A percentile compares a stretch with the other conserved stretches of the same genome.
Evolutionary conservation across 1,140 invertebrate species (phyloP).

Genomic region (Schlechtendalia chinensis): DNA sequence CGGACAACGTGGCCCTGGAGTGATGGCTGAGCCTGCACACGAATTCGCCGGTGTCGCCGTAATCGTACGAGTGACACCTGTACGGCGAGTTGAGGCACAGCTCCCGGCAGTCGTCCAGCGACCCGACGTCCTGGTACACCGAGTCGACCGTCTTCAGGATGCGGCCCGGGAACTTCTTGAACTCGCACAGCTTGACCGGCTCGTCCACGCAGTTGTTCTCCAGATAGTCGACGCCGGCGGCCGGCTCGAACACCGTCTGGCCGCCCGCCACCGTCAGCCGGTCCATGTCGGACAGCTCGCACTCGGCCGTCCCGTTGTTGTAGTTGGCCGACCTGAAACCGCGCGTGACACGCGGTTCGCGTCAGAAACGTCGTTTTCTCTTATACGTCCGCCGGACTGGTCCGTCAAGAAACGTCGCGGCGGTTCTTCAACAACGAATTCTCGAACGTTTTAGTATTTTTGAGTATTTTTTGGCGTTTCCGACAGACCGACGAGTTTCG

Average conservation of each 20-base stretch:
- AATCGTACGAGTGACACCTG: conserved; percentile 89
- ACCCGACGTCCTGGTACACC: conserved; percentile 85
- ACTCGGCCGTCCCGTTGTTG: conserved; percentile 78
- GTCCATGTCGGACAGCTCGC: conserved; percentile 86
- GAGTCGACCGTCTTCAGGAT: conserved; percentile 92
- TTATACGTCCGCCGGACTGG: no score
- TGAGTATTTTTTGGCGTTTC: no score
- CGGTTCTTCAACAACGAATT: no score
- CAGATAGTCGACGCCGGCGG: conserved; percentile 69
- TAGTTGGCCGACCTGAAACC: conserved; percentile 90
- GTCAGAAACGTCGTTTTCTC: no score
- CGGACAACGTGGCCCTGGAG: conserved; percentile 79
- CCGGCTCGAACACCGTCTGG: conserved; percentile 69
- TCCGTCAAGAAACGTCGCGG: no score
- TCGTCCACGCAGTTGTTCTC: conserved; percentile 89
- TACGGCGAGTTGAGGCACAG: conserved; percentile 82
- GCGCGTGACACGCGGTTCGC: no score
- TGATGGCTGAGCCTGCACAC: conserved; percentile 90
- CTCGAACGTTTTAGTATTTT: no score
- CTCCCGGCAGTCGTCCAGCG: conserved; percentile 81
- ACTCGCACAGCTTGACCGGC: conserved; percentile 87
- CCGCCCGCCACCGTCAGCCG: conserved; percentile 75
- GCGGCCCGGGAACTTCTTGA: conserved; percentile 80
- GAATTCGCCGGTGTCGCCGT: conserved; percentile 86
- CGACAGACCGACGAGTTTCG: no score